Percentiles rank a stretch among this genome's conserved stretches.
These are phyloP conservation scores for Ciona savignyi DNA, from an alignment of 23 tunicate genomes.

Conservation along the genomic window DNA sequence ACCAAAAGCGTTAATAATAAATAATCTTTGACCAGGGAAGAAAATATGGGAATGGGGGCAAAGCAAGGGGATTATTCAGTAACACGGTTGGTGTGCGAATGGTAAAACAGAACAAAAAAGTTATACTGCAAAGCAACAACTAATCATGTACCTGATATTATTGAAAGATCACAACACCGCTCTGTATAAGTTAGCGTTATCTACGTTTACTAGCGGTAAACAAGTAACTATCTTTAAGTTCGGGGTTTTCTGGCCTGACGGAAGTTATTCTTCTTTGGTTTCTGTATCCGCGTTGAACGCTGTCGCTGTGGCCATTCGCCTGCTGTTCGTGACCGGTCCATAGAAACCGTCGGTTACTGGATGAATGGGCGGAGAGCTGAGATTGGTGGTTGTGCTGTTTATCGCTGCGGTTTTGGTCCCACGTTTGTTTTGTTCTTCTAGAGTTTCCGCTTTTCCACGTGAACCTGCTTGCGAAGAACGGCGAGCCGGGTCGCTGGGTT, in stretches of 20 bases:
- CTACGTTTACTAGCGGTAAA: neutral
- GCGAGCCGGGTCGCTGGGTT: constrained; percentile 1
- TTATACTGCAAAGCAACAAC: no score
- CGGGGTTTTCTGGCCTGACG: no score
- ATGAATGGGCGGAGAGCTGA: neutral
- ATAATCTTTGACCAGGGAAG: no score
- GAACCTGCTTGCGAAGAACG: constrained; percentile 39
- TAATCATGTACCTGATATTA: no score
- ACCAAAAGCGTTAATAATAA: no score
- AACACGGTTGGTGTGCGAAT: no score
- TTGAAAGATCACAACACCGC: no score
- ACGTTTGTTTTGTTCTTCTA: constrained; percentile 5
- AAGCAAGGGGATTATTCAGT: no score
- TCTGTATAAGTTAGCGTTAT: no score
- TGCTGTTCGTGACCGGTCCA: neutral
- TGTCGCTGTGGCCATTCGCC: neutral
- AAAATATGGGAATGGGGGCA: no score
- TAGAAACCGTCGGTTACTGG: neutral
- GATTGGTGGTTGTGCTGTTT: neutral
- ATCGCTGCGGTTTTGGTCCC: neutral
- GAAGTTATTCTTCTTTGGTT: neutral
- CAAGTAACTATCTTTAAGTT: neutral
- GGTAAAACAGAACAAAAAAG: no score
- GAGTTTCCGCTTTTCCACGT: constrained; percentile 29
- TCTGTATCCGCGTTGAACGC: neutral